Evolutionary conservation across 30 jellyfish, hydroid and myxozoan genomes (phyloP).

Genomic region (Morbakka virulenta): DNA sequence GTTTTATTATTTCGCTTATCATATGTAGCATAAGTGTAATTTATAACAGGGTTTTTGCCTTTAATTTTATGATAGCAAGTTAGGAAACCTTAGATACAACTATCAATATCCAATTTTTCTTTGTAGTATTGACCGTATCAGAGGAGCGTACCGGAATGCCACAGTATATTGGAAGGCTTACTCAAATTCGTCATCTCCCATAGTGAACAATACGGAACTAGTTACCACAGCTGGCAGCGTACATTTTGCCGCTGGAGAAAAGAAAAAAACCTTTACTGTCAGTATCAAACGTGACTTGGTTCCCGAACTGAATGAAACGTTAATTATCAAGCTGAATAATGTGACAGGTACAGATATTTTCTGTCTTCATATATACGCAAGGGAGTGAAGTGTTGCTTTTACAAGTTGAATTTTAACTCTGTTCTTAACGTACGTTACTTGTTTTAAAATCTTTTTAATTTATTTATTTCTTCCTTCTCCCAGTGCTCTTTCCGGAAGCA

Average conservation of each 20-base stretch:
- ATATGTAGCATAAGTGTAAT: too few species aligned
- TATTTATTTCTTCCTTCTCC: too few species aligned
- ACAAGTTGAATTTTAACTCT: too few species aligned
- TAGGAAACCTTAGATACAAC: too few species aligned
- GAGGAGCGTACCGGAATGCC: constrained; percentile 66
- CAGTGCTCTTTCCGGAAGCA: too few species aligned
- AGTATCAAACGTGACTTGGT: constrained; percentile 46
- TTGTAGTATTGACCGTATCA: constrained; percentile 51
- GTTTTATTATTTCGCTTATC: too few species aligned
- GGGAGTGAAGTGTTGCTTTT: too few species aligned
- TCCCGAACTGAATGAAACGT: constrained; percentile 80
- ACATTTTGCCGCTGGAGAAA: constrained; percentile 41
- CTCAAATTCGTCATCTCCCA: constrained; percentile 1
- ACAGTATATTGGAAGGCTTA: constrained; percentile 60
- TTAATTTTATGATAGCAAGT: background rate
- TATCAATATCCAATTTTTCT: background rate
- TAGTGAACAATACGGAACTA: constrained; percentile 23
- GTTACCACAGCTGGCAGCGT: constrained; percentile 39
- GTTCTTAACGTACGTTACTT: too few species aligned
- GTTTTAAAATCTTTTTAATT: too few species aligned
- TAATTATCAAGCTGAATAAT: constrained; percentile 40
- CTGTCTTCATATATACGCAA: too few species aligned
- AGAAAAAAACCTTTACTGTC: constrained; percentile 1
- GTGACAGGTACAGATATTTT: constrained; percentile 74
- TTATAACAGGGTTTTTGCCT: background rate